phyloP scores from a whole-genome alignment of 2,797 vertebrate genomes.

The Sardinella longiceps region DNA sequence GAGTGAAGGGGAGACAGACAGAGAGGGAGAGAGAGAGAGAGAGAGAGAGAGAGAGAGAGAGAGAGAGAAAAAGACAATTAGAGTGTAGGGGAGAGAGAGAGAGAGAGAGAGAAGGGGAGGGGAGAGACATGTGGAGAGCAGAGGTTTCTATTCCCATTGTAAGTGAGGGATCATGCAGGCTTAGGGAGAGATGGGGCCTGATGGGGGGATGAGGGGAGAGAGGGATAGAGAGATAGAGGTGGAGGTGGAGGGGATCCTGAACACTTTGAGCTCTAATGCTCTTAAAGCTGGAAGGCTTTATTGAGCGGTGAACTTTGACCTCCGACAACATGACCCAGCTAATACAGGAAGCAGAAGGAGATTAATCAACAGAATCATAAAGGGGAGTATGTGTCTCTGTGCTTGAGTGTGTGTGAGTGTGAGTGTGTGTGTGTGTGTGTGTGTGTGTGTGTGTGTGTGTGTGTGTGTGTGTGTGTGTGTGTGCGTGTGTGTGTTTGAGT shows the following conservation, averaged over 20 bases:
- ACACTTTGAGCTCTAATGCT: slow-evolving; percentile 25
- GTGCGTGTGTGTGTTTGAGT: too few species aligned
- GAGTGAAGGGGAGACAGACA: too few species aligned
- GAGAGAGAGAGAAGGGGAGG: not conserved
- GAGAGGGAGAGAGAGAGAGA: too few species aligned
- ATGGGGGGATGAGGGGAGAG: too few species aligned
- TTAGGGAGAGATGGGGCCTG: not conserved
- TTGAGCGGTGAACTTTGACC: not conserved
- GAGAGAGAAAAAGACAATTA: not conserved
- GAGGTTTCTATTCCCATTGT: not conserved
- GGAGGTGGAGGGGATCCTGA: not conserved
- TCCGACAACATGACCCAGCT: slow-evolving; percentile 4
- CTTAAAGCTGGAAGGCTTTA: slow-evolving; percentile 17
- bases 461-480: slow-evolving; percentile 13
- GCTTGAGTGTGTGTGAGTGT: not conserved
- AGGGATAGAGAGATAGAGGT: not conserved
- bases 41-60: not conserved
- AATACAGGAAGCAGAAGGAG: slow-evolving; percentile 21
- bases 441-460: not conserved
- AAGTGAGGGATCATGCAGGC: slow-evolving; percentile 13
- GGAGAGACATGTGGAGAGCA: not conserved
- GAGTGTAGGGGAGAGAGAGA: not conserved
- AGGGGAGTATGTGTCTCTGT: not conserved
- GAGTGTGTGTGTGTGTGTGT: not conserved
- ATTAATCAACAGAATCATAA: slow-evolving; percentile 14